Conservation (phyloP, 2,888 invertebrate genomes). For the Allolobophora icterica region DNA sequence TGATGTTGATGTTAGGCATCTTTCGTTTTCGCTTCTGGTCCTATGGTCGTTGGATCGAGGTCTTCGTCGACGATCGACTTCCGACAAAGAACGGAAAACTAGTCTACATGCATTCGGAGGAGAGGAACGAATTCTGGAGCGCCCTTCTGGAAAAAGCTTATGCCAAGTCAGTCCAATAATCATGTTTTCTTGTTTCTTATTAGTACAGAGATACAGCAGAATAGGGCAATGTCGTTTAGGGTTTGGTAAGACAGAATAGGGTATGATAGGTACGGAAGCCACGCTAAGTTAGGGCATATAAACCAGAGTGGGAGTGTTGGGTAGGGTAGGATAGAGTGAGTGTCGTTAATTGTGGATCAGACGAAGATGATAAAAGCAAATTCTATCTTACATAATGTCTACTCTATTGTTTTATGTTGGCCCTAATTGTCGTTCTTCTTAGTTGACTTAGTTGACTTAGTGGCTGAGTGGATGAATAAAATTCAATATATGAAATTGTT, state of each 20-base stretch:
- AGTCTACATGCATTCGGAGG: slow-evolving; percentile 82
- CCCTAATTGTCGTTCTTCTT: too few relatives aligned
- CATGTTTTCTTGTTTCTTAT: background rate
- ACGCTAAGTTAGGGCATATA: background rate
- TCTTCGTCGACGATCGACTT: slow-evolving; percentile 88
- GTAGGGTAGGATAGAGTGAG: background rate
- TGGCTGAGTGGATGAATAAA: too few relatives aligned
- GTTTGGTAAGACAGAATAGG: background rate
- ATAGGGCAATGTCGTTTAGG: background rate
- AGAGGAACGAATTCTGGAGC: slow-evolving; percentile 93
- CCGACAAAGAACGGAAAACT: slow-evolving; percentile 85
- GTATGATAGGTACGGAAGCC: background rate
- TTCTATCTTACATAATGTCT: too few relatives aligned
- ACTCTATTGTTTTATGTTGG: too few relatives aligned
- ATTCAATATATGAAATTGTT: too few relatives aligned
- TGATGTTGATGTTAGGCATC: slow-evolving; percentile 44
- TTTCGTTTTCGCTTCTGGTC: slow-evolving; percentile 95
- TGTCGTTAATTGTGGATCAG: too few relatives aligned
- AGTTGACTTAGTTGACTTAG: too few relatives aligned
- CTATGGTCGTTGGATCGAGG: slow-evolving; percentile 84
- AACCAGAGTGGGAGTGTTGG: background rate
- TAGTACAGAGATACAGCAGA: background rate
- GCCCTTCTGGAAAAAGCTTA: slow-evolving; percentile 93
- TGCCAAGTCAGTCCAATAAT: slow-evolving; percentile 73
- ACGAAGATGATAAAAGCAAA: too few relatives aligned